Evolutionary conservation across 2,113 vertebrate genomes (phyloP).

Genomic region (Saccopteryx leptura): DNA sequence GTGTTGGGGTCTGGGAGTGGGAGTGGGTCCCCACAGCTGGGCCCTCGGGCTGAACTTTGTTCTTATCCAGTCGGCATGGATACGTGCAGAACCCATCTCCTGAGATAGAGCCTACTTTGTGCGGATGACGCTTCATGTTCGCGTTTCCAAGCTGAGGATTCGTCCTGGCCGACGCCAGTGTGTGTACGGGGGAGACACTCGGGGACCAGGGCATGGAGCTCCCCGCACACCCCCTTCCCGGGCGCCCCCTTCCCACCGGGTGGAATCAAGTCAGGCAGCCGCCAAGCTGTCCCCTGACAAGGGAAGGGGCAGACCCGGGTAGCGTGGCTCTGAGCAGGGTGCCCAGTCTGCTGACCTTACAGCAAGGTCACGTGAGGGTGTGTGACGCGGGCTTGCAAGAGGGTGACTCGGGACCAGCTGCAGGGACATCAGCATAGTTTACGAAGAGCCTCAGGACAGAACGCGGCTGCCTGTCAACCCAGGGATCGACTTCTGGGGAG

Average conservation of each 20-base stretch:
- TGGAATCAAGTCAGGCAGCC: no score
- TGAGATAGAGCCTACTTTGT: neutral
- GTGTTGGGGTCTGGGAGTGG: no score
- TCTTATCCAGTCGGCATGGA: neutral
- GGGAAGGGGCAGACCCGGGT: neutral
- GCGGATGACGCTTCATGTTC: neutral
- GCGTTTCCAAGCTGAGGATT: neutral
- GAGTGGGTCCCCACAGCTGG: no score
- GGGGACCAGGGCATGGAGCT: no score
- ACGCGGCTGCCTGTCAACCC: neutral
- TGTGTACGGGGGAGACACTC: no score
- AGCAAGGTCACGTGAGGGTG: accelerated
- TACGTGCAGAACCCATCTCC: no score
- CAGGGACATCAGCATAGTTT: no score
- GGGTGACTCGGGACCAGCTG: neutral
- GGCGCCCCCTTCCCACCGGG: no score
- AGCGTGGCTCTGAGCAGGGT: neutral
- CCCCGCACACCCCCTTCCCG: neutral
- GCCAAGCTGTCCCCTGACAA: neutral
- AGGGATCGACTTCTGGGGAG: no score
- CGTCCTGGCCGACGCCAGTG: neutral
- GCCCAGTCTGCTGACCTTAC: neutral
- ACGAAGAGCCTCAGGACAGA: no score
- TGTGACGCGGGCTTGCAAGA: neutral
- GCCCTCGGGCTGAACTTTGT: no score